phyloP scores from a whole-genome alignment of 2,113 vertebrate species.

The Passer domesticus region DNA sequence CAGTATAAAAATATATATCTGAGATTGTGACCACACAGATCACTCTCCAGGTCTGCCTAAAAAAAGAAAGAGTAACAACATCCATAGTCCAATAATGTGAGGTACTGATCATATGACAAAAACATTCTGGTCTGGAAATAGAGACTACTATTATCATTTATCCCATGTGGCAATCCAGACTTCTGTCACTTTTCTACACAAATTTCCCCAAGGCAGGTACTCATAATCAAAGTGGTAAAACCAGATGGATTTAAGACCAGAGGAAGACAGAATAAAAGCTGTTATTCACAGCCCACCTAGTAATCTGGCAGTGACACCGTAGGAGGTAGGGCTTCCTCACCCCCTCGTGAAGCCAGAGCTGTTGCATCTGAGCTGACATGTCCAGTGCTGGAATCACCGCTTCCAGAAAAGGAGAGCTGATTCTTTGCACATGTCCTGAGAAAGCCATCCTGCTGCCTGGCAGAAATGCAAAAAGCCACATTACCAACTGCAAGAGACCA shows the following conservation, averaged over 20 bases:
- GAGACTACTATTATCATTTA: background rate
- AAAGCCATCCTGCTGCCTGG: background rate
- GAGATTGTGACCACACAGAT: background rate
- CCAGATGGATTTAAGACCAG: background rate
- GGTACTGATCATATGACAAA: background rate
- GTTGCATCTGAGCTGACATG: background rate
- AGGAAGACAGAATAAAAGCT: background rate
- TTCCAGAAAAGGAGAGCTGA: background rate
- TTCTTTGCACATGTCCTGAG: background rate
- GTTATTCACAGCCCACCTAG: background rate
- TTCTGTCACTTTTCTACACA: background rate
- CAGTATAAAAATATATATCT: background rate
- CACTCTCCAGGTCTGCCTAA: background rate
- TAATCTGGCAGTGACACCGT: background rate
- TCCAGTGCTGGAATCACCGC: background rate
- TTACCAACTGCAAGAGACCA: rapidly evolving
- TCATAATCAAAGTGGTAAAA: background rate
- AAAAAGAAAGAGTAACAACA: background rate
- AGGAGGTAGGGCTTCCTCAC: background rate
- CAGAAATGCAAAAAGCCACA: background rate
- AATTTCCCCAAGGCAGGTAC: background rate
- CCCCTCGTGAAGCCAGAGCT: background rate
- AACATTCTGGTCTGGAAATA: background rate
- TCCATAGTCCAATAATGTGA: background rate
- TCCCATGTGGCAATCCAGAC: background rate